These are phyloP conservation scores for Agrilus cyanescens DNA, from an alignment of 2,888 invertebrate species.

Conservation along the genomic window DNA sequence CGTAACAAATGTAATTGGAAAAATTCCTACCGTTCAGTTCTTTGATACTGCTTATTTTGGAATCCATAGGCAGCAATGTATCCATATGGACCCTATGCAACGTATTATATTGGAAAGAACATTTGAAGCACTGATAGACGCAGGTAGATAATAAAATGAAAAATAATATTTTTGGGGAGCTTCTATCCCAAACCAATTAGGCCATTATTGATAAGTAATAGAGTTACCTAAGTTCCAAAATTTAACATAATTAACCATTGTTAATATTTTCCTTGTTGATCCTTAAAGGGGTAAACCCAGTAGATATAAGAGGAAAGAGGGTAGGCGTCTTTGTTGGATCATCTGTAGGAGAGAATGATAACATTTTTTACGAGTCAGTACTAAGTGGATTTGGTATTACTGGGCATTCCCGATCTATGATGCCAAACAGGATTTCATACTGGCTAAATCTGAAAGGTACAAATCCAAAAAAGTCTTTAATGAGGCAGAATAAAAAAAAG, in stretches of 20 bases:
- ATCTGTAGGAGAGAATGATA: slow-evolving; percentile 37
- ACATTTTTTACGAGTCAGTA: slow-evolving; percentile 38
- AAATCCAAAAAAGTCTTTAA: background rate
- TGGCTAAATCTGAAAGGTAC: slow-evolving; percentile 75
- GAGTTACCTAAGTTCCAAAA: too few relatives aligned
- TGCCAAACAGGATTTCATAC: slow-evolving; percentile 87
- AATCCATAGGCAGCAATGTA: slow-evolving; percentile 36
- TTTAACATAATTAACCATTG: too few relatives aligned
- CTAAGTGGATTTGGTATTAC: slow-evolving; percentile 53
- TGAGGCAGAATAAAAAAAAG: background rate
- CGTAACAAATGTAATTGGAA: slow-evolving; percentile 30
- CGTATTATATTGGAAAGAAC: slow-evolving; percentile 34
- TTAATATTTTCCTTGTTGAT: background rate
- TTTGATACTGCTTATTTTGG: slow-evolving; percentile 39
- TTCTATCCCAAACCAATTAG: too few relatives aligned
- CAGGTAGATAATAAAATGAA: slow-evolving; percentile 28
- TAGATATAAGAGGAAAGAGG: slow-evolving; percentile 32
- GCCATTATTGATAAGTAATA: too few relatives aligned
- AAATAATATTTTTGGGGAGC: background rate
- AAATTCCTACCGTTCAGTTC: slow-evolving; percentile 25
- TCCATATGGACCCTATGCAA: slow-evolving; percentile 38
- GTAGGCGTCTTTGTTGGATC: slow-evolving; percentile 36
- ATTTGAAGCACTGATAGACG: slow-evolving; percentile 38
- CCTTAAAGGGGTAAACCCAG: slow-evolving; percentile 33
- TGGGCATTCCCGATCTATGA: slow-evolving; percentile 82